Evolutionary conservation across 2,113 vertebrate species (phyloP).

Genomic region (Vicugna pacos): DNA sequence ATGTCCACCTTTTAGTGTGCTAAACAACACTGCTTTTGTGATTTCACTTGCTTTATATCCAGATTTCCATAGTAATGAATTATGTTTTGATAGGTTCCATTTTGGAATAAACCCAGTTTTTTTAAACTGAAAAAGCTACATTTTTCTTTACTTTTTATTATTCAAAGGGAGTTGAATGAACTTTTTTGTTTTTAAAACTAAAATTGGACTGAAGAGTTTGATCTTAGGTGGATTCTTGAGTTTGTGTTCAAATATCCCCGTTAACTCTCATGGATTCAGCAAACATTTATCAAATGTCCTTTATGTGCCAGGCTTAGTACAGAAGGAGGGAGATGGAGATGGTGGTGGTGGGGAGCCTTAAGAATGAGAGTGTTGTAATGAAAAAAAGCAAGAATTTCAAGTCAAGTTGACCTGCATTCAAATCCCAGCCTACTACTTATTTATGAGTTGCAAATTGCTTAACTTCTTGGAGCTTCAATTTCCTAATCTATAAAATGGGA

Average conservation of each 20-base stretch:
- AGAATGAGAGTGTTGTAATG: conserved; percentile 38
- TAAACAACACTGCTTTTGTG: not conserved
- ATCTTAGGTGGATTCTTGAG: conserved; percentile 40
- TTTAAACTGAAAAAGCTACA: not conserved
- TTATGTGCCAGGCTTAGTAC: not conserved
- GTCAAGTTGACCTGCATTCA: not conserved
- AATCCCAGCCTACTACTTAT: conserved; percentile 26
- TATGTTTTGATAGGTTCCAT: conserved; percentile 33
- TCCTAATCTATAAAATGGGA: conserved; percentile 38
- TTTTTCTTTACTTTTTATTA: conserved; percentile 38
- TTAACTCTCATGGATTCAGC: conserved; percentile 17
- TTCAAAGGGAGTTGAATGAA: conserved; percentile 12
- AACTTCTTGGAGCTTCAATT: not conserved
- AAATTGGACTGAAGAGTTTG: conserved; percentile 58
- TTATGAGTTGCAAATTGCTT: conserved; percentile 36
- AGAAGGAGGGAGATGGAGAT: not conserved
- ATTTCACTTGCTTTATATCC: conserved; percentile 44
- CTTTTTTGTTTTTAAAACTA: conserved; percentile 31
- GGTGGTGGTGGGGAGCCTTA: not conserved
- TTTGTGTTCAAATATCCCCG: conserved; percentile 1
- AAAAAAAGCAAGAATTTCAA: conserved; percentile 55
- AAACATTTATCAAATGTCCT: not conserved
- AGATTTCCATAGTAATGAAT: conserved; percentile 38
- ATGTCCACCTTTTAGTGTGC: not conserved
- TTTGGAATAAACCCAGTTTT: conserved; percentile 34